These are phyloP conservation scores for Aphelinus certus DNA, from an alignment of 1,140 invertebrate genomes.

Conservation along the genomic window DNA sequence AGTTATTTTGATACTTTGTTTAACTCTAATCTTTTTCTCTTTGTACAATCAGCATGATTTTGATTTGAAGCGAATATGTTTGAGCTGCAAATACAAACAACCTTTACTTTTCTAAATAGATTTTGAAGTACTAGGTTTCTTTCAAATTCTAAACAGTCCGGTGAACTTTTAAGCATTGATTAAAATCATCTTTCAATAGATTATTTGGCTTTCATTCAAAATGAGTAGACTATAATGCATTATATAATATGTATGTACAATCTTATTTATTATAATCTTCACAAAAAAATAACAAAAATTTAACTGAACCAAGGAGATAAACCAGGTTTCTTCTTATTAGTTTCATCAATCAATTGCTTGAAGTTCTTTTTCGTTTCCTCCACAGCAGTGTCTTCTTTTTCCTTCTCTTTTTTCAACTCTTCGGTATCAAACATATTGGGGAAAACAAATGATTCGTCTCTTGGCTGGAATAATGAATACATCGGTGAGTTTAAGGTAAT, in stretches of 20 bases:
- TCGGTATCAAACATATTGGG: conserved; percentile 66
- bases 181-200: conserved; percentile 6
- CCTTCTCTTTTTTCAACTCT: conserved; percentile 52
- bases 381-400: conserved; percentile 66
- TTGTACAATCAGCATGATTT: neutral
- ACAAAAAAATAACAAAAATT: conserved; percentile 58
- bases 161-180: too few relatives aligned
- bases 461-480: conserved; percentile 60
- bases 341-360: conserved; percentile 60
- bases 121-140: too few relatives aligned
- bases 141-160: too few relatives aligned
- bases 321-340: conserved; percentile 64
- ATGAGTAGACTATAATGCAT: neutral
- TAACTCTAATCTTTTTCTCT: too few relatives aligned
- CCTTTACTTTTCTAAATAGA: too few relatives aligned
- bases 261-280: neutral
- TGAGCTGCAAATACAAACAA: neutral
- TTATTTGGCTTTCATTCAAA: neutral
- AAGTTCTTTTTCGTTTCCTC: conserved; percentile 64
- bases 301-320: conserved; percentile 71
- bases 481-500: neutral
- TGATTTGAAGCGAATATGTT: neutral
- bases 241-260: neutral
- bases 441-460: conserved; percentile 67
- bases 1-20: too few relatives aligned